Conservation (phyloP, 1,140 invertebrate species). For the Hyphantria cunea region DNA sequence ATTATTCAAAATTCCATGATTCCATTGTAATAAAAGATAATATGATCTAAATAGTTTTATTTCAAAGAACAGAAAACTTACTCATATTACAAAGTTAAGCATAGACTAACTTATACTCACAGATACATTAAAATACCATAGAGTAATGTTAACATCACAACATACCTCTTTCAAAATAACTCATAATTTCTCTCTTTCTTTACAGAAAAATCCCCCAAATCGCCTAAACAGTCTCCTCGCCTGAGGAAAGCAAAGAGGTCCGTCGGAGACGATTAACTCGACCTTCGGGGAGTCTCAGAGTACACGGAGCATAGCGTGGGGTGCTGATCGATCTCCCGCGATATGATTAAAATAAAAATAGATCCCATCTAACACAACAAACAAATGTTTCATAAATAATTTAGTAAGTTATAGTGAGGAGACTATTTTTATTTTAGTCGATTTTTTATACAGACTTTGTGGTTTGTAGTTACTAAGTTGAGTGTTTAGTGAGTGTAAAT, state of each 20-base stretch:
- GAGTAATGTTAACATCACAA: too few relatives aligned
- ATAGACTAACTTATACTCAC: too few relatives aligned
- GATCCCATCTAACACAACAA: conserved; percentile 19
- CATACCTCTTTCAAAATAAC: too few relatives aligned
- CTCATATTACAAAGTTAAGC: too few relatives aligned
- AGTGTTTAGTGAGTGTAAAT: conserved; percentile 69
- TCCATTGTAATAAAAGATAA: too few relatives aligned
- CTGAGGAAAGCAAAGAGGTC: conserved; percentile 88
- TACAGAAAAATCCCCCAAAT: conserved; percentile 85
- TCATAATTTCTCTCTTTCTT: conserved; percentile 38
- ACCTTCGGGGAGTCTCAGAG: conserved; percentile 34
- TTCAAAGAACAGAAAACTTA: too few relatives aligned
- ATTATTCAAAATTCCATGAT: too few relatives aligned
- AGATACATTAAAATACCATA: too few relatives aligned
- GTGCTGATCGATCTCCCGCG: conserved; percentile 33
- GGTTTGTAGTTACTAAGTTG: conserved; percentile 65
- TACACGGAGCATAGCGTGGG: conserved; percentile 36
- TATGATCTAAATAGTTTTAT: too few relatives aligned
- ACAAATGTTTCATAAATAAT: neutral
- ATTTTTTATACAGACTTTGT: conserved; percentile 66
- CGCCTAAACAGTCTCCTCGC: conserved; percentile 85
- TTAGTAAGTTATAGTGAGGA: conserved; percentile 17
- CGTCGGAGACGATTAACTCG: conserved; percentile 83
- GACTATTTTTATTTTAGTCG: conserved; percentile 65
- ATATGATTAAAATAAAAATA: conserved; percentile 62